Evolutionary conservation across 2,113 vertebrate genomes (phyloP).

Genomic region (Lagopus muta): DNA sequence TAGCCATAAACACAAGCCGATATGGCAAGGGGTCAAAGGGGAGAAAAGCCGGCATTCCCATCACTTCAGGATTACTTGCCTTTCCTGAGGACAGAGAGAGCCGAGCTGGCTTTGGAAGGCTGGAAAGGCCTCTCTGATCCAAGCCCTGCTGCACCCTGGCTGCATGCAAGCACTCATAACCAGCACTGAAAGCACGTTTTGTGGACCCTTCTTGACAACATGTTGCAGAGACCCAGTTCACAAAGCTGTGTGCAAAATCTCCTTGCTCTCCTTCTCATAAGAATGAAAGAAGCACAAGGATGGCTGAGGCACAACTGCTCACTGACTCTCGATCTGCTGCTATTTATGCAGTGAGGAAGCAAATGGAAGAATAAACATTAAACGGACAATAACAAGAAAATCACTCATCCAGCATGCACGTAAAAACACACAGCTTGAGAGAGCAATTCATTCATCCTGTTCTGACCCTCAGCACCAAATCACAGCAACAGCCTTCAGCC

Average conservation of each 20-base stretch:
- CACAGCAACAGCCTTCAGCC: neutral
- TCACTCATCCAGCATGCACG: fast-evolving
- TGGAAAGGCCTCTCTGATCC: neutral
- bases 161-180: neutral
- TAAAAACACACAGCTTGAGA: neutral
- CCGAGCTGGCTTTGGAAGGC: neutral
- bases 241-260: no score
- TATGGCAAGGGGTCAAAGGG: neutral
- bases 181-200: neutral
- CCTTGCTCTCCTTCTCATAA: neutral
- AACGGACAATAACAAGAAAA: neutral
- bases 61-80: neutral
- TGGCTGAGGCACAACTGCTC: neutral
- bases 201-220: no score
- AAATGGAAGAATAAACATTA: neutral
- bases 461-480: neutral
- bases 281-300: neutral
- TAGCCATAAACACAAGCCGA: neutral
- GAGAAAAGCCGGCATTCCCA: neutral
- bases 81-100: no score
- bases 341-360: neutral
- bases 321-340: neutral
- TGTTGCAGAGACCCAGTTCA: neutral
- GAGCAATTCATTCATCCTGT: neutral
- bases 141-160: neutral